Conservation (phyloP, 2,797 vertebrate genomes). For the Alcedo quadribrachys region DNA sequence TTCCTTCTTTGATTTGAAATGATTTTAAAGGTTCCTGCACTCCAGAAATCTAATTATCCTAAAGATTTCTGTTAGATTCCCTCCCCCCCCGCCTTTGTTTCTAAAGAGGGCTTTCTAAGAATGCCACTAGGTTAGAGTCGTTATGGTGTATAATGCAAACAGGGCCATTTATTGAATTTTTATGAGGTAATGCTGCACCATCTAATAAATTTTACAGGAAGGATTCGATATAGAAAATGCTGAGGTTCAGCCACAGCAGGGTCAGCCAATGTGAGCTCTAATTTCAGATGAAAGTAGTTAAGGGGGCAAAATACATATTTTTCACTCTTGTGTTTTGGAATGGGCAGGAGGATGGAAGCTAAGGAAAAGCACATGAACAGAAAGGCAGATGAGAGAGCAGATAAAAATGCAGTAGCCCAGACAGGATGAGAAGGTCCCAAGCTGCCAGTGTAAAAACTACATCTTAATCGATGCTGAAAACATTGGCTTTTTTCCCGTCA, state of each 20-base stretch:
- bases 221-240: slow-evolving; percentile 22
- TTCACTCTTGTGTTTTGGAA: neutral
- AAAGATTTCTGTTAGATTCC: slow-evolving; percentile 54
- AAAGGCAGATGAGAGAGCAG: neutral
- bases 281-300: neutral
- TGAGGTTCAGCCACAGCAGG: slow-evolving; percentile 37
- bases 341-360: neutral
- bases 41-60: slow-evolving; percentile 69
- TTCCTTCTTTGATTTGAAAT: slow-evolving; percentile 31
- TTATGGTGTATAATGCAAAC: slow-evolving; percentile 50
- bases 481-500: neutral
- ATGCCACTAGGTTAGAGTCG: slow-evolving; percentile 56
- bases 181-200: slow-evolving; percentile 62
- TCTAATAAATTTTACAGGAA: slow-evolving; percentile 64
- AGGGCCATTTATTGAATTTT: slow-evolving; percentile 71
- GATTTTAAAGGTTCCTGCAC: slow-evolving; percentile 60
- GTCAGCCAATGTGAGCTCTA: slow-evolving; percentile 49
- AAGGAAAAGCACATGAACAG: neutral
- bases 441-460: neutral
- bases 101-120: slow-evolving; percentile 59
- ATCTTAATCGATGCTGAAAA: neutral
- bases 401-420: fast-evolving
- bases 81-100: slow-evolving; percentile 20
- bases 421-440: neutral
- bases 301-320: neutral